Evolutionary conservation across 64 coral and sea anemone species (phyloP).

Genomic region (Porites lutea): DNA sequence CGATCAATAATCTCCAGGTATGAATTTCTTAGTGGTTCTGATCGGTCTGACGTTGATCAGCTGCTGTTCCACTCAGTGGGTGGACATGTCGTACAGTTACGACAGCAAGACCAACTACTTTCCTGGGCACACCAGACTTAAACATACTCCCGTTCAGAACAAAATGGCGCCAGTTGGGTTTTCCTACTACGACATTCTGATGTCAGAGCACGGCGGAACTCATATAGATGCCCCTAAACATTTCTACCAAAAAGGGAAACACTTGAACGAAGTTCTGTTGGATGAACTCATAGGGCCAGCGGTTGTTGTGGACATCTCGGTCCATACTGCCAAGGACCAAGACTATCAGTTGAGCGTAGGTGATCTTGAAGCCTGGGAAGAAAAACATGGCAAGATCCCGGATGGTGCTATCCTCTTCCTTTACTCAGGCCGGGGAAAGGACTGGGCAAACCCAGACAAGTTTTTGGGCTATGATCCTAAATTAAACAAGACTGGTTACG

Average conservation of each 20-base stretch:
- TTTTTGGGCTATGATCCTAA: conserved; percentile 6
- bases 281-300: neutral
- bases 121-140: no score
- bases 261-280: neutral
- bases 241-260: neutral
- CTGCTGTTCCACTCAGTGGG: no score
- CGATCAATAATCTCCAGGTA: no score
- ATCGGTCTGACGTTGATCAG: no score
- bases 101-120: no score
- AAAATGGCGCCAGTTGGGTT: no score
- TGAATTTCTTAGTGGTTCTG: no score
- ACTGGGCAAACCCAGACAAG: conserved; percentile 26
- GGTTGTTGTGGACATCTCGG: neutral
- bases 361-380: conserved; percentile 60
- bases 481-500: no score
- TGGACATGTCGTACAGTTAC: no score
- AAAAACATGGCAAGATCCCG: neutral
- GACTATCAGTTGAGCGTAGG: neutral
- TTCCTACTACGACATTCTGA: no score
- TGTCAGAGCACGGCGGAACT: conserved; percentile 25
- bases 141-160: no score
- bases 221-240: conserved; percentile 34
- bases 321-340: neutral
- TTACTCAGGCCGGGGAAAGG: conserved; percentile 61
- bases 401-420: conserved; percentile 32